Evolutionary conservation across 2,113 vertebrate species (phyloP).

Genomic region (Kryptolebias marmoratus): DNA sequence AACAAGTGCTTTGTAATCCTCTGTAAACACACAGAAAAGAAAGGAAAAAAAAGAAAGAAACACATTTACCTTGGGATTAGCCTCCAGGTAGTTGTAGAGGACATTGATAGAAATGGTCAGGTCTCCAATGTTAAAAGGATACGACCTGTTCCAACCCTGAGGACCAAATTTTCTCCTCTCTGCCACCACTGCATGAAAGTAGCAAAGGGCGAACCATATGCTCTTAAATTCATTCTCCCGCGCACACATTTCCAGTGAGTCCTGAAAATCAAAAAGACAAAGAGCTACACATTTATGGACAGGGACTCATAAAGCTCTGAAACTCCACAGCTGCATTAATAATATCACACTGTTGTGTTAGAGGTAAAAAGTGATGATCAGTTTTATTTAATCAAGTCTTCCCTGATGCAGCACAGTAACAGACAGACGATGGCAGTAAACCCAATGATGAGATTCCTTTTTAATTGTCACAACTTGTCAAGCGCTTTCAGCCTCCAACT

Average conservation of each 20-base stretch:
- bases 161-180: slow-evolving; percentile 93
- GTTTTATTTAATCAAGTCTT: slow-evolving; percentile 49
- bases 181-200: slow-evolving; percentile 93
- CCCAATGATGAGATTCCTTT: slow-evolving; percentile 62
- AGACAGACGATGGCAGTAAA: slow-evolving; percentile 64
- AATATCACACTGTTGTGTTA: not conserved
- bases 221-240: slow-evolving; percentile 92
- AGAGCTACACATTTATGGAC: not conserved
- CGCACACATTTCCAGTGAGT: slow-evolving; percentile 92
- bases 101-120: slow-evolving; percentile 93
- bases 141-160: slow-evolving; percentile 93
- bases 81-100: slow-evolving; percentile 93
- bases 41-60: not conserved
- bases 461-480: slow-evolving; percentile 81
- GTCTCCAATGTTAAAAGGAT: slow-evolving; percentile 93
- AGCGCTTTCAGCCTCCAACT: slow-evolving; percentile 51
- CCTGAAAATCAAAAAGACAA: slow-evolving; percentile 73
- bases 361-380: slow-evolving; percentile 48
- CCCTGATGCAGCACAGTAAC: slow-evolving; percentile 27
- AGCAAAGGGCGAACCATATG: slow-evolving; percentile 93
- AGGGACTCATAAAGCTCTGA: not conserved
- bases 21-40: not conserved
- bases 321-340: not conserved
- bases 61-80: slow-evolving; percentile 86
- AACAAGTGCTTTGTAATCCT: slow-evolving; percentile 2